A percentile compares a stretch with the other conserved stretches of the same genome.
These are phyloP conservation scores for Protomyctophum bolini DNA, from an alignment of 2,113 vertebrate species.

Conservation along the genomic window DNA sequence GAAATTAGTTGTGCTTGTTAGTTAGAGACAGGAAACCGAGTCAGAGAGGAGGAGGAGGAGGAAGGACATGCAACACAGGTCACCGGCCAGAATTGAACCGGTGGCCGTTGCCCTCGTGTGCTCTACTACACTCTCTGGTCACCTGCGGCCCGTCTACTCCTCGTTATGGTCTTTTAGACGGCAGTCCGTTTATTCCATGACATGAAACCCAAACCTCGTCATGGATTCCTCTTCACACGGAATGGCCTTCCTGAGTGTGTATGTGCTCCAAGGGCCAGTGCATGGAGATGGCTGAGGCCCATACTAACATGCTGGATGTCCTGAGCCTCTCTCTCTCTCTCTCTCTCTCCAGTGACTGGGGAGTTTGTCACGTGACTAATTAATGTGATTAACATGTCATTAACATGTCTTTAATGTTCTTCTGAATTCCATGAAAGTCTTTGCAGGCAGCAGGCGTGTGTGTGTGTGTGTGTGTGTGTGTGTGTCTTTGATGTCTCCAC, in stretches of 20 bases:
- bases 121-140: no score
- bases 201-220: background rate
- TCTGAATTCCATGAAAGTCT: background rate
- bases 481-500: background rate
- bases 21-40: no score
- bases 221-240: conserved; percentile 31
- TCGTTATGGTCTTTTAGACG: no score
- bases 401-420: conserved; percentile 36
- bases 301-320: conserved; percentile 58
- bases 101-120: no score
- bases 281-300: conserved; percentile 66
- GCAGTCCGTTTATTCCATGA: no score
- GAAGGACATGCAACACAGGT: no score
- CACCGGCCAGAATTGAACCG: no score
- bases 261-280: conserved; percentile 38
- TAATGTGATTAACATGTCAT: conserved; percentile 10
- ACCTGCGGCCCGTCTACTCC: no score
- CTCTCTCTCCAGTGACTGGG: no score
- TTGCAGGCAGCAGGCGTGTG: conserved; percentile 10
- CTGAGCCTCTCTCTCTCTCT: background rate
- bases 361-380: no score
- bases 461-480: background rate
- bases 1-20: no score
- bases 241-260: conserved; percentile 5
- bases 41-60: no score